Conservation (phyloP, 2,797 vertebrate genomes). For the Leuciscus waleckii region DNA sequence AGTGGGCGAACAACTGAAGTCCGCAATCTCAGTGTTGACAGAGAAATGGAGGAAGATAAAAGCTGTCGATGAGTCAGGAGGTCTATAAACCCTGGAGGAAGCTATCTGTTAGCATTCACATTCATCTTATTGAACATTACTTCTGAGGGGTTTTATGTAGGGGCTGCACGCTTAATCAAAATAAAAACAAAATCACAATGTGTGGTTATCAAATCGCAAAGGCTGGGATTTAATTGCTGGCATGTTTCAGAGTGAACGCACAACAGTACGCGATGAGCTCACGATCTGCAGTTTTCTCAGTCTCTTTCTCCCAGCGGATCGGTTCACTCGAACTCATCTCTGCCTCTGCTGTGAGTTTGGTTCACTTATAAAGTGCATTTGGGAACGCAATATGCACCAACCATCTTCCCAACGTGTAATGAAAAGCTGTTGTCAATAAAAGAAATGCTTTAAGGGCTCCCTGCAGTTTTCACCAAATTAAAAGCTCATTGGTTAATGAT, state of each 20-base stretch:
- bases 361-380: not conserved
- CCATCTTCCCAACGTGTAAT: not conserved
- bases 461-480: not conserved
- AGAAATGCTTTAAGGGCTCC: not conserved
- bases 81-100: constrained; percentile 16
- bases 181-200: not conserved
- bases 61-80: constrained; percentile 13
- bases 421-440: not conserved
- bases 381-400: not conserved
- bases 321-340: not conserved
- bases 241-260: not conserved
- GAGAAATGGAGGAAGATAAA: constrained; percentile 20
- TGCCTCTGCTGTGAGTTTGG: not conserved
- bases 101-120: not conserved
- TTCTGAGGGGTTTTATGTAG: not conserved
- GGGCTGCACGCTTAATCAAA: not conserved
- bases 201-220: not conserved
- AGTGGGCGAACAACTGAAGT: not conserved
- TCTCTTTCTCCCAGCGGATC: not conserved
- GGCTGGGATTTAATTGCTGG: not conserved
- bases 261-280: not conserved
- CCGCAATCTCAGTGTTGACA: constrained; percentile 10
- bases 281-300: not conserved
- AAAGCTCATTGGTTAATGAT: not conserved
- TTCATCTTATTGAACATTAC: not conserved